A percentile compares a stretch with the other conserved stretches of the same genome.
Conservation (phyloP, 2,797 vertebrate species). For the Denticeps clupeoides region DNA sequence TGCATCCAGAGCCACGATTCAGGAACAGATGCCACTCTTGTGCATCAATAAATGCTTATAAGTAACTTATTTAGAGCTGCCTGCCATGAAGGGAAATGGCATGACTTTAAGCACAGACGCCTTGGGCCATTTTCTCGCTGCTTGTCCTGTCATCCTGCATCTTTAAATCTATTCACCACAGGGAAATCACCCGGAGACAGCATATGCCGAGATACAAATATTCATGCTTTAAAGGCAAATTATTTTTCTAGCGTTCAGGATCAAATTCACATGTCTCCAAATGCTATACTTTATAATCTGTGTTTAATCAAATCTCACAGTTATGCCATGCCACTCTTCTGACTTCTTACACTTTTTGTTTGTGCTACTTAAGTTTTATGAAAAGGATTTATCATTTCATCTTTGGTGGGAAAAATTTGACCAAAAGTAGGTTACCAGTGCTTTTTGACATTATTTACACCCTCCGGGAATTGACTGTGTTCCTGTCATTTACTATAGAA, state of each 20-base stretch:
- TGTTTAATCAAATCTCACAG: background rate
- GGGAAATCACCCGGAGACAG: conserved; percentile 62
- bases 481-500: conserved; percentile 1
- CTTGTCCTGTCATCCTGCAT: conserved; percentile 74
- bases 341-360: background rate
- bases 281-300: background rate
- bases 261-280: conserved; percentile 42
- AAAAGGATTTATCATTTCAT: conserved; percentile 2
- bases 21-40: conserved; percentile 68
- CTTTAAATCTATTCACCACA: conserved; percentile 64
- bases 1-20: conserved; percentile 54
- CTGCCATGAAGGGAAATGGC: conserved; percentile 70
- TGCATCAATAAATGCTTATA: conserved; percentile 73
- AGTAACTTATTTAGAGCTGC: conserved; percentile 72
- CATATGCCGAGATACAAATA: conserved; percentile 52
- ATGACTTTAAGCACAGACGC: conserved; percentile 65
- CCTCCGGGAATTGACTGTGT: background rate
- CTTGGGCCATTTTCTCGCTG: conserved; percentile 47
- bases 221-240: conserved; percentile 59
- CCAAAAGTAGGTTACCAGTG: conserved; percentile 1
- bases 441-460: background rate
- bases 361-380: background rate
- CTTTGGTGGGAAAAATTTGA: background rate
- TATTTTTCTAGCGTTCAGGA: conserved; percentile 51
- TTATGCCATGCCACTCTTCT: background rate